Evolutionary conservation across 2,113 vertebrate species (phyloP).

Genomic region (Dolichallabes microphthalmus): DNA sequence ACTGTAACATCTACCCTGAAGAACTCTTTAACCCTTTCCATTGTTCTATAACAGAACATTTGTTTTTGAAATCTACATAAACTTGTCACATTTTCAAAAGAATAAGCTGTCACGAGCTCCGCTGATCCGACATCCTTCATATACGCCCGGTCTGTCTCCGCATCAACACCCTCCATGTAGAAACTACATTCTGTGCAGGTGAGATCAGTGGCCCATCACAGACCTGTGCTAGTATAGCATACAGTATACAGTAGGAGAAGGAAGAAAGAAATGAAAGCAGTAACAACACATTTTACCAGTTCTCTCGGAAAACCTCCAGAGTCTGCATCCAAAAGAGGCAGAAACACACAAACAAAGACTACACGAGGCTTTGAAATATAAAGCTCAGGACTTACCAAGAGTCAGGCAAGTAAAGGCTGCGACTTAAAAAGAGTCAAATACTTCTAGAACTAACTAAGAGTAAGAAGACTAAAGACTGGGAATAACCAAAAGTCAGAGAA

Average conservation of each 20-base stretch:
- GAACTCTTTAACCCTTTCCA: neutral
- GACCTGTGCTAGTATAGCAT: neutral
- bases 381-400: neutral
- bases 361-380: no score
- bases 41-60: neutral
- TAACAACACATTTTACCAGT: neutral
- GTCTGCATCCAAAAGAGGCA: neutral
- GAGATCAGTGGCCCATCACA: neutral
- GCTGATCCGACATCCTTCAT: conserved; percentile 9
- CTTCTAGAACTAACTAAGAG: neutral
- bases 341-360: neutral
- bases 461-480: neutral
- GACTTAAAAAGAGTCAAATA: neutral
- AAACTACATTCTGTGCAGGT: neutral
- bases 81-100: neutral
- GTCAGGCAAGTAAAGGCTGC: neutral
- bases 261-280: neutral
- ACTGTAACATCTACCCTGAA: neutral
- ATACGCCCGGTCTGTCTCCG: neutral
- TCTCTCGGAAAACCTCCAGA: neutral
- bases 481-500: neutral
- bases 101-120: neutral
- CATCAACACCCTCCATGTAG: neutral
- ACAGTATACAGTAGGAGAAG: neutral
- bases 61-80: neutral